Evolutionary conservation across 2,888 invertebrate genomes (phyloP), one percentile per base, ranked within the genome.

Genomic region (Andrena marginata): DNA sequence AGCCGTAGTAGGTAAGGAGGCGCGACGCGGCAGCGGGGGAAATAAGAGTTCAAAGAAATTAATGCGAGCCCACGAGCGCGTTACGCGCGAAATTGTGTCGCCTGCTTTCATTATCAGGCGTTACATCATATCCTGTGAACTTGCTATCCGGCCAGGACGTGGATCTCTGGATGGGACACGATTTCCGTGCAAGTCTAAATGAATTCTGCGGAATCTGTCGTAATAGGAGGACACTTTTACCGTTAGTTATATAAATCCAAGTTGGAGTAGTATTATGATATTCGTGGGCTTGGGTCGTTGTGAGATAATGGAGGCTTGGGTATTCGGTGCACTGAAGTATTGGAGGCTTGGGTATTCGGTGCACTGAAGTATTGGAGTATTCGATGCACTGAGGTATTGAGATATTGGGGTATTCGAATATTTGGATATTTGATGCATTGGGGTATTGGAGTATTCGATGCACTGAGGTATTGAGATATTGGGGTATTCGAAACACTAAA

Each of bases 71-170:
- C 48, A 56, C 42, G 68, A 31, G 35, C 71, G 48, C 29, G 64
- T 62, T 60, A 54, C 71, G 59, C 20, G 29, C 42, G 67, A 73
- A 75, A 68, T 67, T 62, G 74, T 75, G 76, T 76, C 80, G 76
- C 59, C 59, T 33, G 69, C 56, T 71, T 75, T 79, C 60, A 69
- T 82, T 82, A 82, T 82, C 76, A 62, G 31, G 48, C 79, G 56
- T 82, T 82, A 73, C 79, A 80, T 74, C 79, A 82, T 76, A 80
- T 80, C 82, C 82, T 76, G 80, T 60, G 56, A 59, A 69, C 56
- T 70, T 69, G 64, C 63, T 79, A 78, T 78, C 67, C 67, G 60
- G 67, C n/a, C 63, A 56, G 79, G 60, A 79, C 67, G 54, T 68
- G 42, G 26, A 60, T 23, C 56, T 56, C 64, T 63, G 51, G 54